A percentile compares a stretch with the other conserved stretches of the same genome.
Conservation (phyloP, 2,113 vertebrate species). For the Plestiodon gilberti region DNA sequence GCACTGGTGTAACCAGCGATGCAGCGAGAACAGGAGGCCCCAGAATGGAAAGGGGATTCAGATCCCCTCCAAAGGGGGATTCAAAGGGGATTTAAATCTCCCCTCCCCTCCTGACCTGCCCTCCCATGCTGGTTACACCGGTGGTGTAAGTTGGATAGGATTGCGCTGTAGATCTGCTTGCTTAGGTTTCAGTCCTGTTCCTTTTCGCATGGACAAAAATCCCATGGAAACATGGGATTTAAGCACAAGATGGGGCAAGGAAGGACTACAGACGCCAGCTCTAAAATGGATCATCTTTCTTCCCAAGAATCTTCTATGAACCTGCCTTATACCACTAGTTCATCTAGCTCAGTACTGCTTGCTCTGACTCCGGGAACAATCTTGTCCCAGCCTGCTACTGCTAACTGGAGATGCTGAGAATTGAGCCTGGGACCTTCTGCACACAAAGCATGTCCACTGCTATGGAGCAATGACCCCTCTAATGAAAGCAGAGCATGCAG, state of each 20-base stretch:
- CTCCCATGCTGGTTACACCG: too few relatives aligned
- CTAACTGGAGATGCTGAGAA: background rate
- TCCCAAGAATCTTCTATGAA: slow-evolving; percentile 15
- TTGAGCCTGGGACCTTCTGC: background rate
- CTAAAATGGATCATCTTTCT: background rate
- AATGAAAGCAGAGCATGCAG: slow-evolving; percentile 57
- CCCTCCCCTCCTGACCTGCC: too few relatives aligned
- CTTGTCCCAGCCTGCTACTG: slow-evolving; percentile 4
- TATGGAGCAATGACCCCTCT: background rate
- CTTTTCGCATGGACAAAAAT: background rate
- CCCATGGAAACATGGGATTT: background rate
- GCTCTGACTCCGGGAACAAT: background rate
- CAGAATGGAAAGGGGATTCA: too few relatives aligned
- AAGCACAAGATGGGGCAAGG: background rate
- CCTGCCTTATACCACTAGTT: slow-evolving; percentile 3
- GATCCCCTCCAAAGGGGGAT: too few relatives aligned
- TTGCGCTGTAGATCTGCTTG: background rate
- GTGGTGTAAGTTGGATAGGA: too few relatives aligned
- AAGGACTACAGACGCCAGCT: background rate
- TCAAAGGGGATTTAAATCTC: too few relatives aligned
- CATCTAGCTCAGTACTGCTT: background rate
- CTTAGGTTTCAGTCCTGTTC: background rate
- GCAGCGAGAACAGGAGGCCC: too few relatives aligned
- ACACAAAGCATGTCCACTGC: background rate
- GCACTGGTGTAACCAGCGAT: too few relatives aligned